A percentile compares a stretch with the other conserved stretches of the same genome.
These are phyloP conservation scores for Xestia xanthographa DNA, from an alignment of 2,888 invertebrate genomes.

Conservation along the genomic window DNA sequence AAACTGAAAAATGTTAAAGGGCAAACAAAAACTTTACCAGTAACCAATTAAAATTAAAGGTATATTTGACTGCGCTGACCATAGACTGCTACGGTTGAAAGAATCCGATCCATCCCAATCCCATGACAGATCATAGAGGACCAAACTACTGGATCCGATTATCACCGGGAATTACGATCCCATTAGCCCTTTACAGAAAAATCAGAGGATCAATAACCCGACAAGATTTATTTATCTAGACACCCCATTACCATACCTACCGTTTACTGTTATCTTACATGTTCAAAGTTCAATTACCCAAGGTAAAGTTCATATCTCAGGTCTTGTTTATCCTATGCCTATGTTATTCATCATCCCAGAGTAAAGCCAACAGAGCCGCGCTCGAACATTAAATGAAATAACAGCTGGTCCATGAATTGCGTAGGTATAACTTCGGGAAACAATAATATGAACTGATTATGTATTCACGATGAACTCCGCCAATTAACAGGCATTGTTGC, in stretches of 20 bases:
- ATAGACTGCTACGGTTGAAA: not conserved
- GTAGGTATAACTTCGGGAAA: slow-evolving; percentile 38
- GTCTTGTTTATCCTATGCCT: slow-evolving; percentile 40
- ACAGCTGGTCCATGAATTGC: slow-evolving; percentile 19
- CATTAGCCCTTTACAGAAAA: not conserved
- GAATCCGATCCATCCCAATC: not conserved
- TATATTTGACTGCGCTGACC: slow-evolving; percentile 18
- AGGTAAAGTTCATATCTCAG: slow-evolving; percentile 8
- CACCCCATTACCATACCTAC: not conserved
- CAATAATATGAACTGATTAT: slow-evolving; percentile 49
- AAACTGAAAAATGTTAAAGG: not conserved
- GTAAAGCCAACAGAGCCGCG: slow-evolving; percentile 26
- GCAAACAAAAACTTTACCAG: not conserved
- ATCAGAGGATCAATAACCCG: not conserved
- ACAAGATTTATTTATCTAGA: not conserved
- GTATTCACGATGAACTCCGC: slow-evolving; percentile 36
- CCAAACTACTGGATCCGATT: slow-evolving; percentile 8
- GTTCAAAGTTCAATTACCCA: not conserved
- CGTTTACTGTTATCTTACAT: not conserved
- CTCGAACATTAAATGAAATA: slow-evolving; percentile 36
- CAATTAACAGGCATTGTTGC: slow-evolving; percentile 44
- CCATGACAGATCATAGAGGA: slow-evolving; percentile 14
- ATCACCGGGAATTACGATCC: slow-evolving; percentile 13
- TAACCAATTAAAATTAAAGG: not conserved
- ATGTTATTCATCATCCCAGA: slow-evolving; percentile 31